These are phyloP conservation scores for Megalonaias nervosa DNA, from an alignment of 1,140 invertebrate genomes.

Conservation along the genomic window DNA sequence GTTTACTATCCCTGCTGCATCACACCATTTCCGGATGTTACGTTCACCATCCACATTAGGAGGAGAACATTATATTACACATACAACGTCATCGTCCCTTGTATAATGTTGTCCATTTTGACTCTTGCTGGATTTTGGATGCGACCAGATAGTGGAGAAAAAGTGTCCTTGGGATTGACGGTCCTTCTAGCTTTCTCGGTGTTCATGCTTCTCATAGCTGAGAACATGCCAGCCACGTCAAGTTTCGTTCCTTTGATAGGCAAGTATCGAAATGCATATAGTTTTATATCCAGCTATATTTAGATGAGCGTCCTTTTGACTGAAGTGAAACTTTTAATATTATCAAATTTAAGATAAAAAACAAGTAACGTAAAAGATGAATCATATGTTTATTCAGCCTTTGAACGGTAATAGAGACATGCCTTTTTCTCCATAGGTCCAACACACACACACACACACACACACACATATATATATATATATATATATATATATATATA, in stretches of 20 bases:
- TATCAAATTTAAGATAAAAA: not conserved
- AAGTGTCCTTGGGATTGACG: conserved; percentile 64
- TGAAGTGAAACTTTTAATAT: not conserved
- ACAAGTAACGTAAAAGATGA: not conserved
- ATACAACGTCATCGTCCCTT: conserved; percentile 66
- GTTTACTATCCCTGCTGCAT: conserved; percentile 64
- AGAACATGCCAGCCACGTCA: conserved; percentile 69
- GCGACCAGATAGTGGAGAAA: conserved; percentile 64
- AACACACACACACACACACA: too few relatives aligned
- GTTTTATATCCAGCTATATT: not conserved
- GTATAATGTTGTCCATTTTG: conserved; percentile 63
- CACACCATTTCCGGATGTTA: conserved; percentile 75
- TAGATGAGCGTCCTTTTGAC: not conserved
- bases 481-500: too few relatives aligned
- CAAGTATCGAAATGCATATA: conserved; percentile 25
- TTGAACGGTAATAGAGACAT: not conserved
- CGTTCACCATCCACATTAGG: conserved; percentile 71
- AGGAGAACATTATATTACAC: conserved; percentile 64
- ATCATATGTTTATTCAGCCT: not conserved
- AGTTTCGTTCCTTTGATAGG: conserved; percentile 65
- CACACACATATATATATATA: too few relatives aligned
- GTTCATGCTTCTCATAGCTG: conserved; percentile 69
- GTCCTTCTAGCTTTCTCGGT: conserved; percentile 68
- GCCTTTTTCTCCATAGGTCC: not conserved
- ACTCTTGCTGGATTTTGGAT: conserved; percentile 66